A percentile compares a stretch with the other conserved stretches of the same genome.
Conservation (phyloP, 2,113 vertebrate genomes). For the Lucifuga dentata region DNA sequence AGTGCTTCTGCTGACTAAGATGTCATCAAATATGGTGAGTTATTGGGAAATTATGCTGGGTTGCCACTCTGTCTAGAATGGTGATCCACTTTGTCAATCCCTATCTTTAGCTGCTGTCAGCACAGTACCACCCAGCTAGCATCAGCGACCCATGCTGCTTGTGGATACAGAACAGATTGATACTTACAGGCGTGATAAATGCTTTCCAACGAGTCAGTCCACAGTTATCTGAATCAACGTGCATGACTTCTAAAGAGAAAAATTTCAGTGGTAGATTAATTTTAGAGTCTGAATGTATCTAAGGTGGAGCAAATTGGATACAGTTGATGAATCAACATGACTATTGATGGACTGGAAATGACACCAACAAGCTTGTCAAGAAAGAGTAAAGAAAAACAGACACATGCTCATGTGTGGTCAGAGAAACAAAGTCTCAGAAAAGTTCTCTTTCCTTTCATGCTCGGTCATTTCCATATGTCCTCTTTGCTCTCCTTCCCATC, state of each 20-base stretch:
- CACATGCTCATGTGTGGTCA: conserved; percentile 3
- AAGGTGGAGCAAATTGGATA: not conserved
- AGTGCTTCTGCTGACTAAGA: conserved; percentile 78
- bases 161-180: conserved; percentile 55
- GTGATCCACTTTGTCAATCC: conserved; percentile 76
- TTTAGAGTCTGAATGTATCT: conserved; percentile 11
- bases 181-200: conserved; percentile 47
- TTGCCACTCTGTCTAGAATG: conserved; percentile 63
- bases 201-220: conserved; percentile 34
- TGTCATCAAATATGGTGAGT: conserved; percentile 70
- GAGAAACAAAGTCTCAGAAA: conserved; percentile 48
- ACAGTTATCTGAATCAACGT: conserved; percentile 49
- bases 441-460: conserved; percentile 48
- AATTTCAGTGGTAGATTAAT: conserved; percentile 11
- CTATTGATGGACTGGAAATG: conserved; percentile 10
- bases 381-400: not conserved
- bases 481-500: conserved; percentile 70
- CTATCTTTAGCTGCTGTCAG: conserved; percentile 71
- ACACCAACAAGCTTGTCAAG: not conserved
- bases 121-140: conserved; percentile 41
- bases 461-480: conserved; percentile 80
- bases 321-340: not conserved
- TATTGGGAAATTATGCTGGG: conserved; percentile 66
- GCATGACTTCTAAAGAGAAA: conserved; percentile 18
- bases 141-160: conserved; percentile 38